Percentiles rank a stretch among this genome's conserved stretches.
These are phyloP conservation scores for Smutsia gigantea DNA, from an alignment of 2,797 vertebrate species.

Conservation along the genomic window DNA sequence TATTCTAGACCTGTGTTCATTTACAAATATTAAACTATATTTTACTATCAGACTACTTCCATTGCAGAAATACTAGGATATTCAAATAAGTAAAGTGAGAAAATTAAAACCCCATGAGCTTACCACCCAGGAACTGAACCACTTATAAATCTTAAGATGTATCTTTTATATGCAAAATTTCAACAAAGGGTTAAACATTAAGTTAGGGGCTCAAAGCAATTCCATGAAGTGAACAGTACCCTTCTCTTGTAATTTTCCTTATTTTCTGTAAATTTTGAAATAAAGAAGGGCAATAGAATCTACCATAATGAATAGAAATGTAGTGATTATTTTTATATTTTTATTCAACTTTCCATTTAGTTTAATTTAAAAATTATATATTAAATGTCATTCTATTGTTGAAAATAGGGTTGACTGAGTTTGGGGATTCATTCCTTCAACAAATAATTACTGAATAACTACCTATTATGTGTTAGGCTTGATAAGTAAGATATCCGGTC, in stretches of 20 bases:
- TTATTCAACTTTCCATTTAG: not conserved
- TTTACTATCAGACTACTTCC: not conserved
- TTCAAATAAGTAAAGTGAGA: not conserved
- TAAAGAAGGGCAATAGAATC: not conserved
- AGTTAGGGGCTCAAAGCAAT: not conserved
- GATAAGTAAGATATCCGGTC: not conserved
- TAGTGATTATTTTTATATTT: not conserved
- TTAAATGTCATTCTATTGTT: not conserved
- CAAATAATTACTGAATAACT: not conserved
- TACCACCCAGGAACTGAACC: not conserved
- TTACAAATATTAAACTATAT: not conserved
- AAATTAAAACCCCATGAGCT: not conserved
- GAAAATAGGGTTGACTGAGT: not conserved
- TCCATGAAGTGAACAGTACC: not conserved
- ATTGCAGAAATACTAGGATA: not conserved
- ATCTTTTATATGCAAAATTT: not conserved
- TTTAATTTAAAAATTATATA: not conserved
- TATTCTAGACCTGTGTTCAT: not conserved
- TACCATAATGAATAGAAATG: not conserved
- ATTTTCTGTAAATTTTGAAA: not conserved
- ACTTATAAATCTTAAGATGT: constrained; percentile 37
- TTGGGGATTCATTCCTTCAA: not conserved
- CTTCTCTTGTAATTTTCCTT: not conserved
- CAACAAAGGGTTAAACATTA: not conserved
- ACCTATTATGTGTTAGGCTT: not conserved